phyloP scores from a whole-genome alignment of 2,888 invertebrate genomes.

The Lasioglossum figueresi region DNA sequence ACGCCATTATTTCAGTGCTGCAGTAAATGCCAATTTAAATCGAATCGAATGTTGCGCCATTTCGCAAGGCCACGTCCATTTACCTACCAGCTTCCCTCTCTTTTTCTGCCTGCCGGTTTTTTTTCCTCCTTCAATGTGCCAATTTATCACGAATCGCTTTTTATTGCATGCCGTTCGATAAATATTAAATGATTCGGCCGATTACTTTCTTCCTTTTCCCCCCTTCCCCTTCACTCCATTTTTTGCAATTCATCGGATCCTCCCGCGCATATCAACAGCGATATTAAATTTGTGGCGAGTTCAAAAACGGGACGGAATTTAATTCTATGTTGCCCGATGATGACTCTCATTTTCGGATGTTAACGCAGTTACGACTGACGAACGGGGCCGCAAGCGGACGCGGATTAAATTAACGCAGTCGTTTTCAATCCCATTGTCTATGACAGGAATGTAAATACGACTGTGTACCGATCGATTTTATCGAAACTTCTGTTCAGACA shows the following conservation, averaged over 20 bases:
- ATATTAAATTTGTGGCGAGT: neutral
- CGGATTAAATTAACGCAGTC: neutral
- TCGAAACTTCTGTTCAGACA: neutral
- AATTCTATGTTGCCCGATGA: neutral
- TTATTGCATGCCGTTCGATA: slow-evolving; percentile 3
- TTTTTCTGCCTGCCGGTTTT: neutral
- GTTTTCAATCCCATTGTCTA: neutral
- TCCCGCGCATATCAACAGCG: neutral
- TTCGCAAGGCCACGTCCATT: slow-evolving; percentile 40
- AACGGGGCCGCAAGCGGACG: neutral
- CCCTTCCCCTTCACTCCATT: neutral
- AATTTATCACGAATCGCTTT: slow-evolving; percentile 28
- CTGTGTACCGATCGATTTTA: neutral
- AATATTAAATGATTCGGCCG: slow-evolving; percentile 39
- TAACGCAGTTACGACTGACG: neutral
- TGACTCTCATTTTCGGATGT: neutral
- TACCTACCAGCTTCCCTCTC: neutral
- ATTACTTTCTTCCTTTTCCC: neutral
- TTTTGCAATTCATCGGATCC: neutral
- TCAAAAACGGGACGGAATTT: neutral
- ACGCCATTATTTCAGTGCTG: slow-evolving; percentile 60
- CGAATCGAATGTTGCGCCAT: slow-evolving; percentile 58
- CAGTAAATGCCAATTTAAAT: slow-evolving; percentile 69
- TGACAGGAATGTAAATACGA: neutral
- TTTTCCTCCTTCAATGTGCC: neutral